Base-by-base conservation (phyloP, 2,113 vertebrate genomes). In the Cebidichthys violaceus region DNA sequence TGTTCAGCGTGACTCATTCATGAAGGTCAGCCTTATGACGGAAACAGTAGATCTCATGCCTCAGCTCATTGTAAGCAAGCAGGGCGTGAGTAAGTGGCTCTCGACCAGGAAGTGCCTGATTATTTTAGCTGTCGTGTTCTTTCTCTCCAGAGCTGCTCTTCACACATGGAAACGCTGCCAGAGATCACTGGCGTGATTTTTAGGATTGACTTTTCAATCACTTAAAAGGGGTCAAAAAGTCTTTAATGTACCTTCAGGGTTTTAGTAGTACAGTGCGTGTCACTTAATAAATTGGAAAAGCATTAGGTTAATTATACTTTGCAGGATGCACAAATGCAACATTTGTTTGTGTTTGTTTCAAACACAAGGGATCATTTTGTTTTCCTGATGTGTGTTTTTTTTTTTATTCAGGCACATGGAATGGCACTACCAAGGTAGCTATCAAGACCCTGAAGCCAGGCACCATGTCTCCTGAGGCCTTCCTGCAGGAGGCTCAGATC, bases 401-500 rank as follows among this genome's bases (percentile, higher is more conserved):
- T 14, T 43, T 87, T 59, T 39, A 13, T 73, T 20, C 82, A 99
- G 98, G 98, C 91, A 99, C 97, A 0, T 99, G 98, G 98, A 99
- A 99, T 66, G 98, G 98, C 91, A 99, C 98, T 9, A 99, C 98
- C 50, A 99, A 99, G 94, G 98, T 99, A 90, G 98, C 98, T 0
- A 99, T 99, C 83, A 99, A 99, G 95, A 99, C 98, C 74, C 95
- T 99, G 81, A 99, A 99, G 82, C 96, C 97, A 14, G 98, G 98
- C 88, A 99, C 98, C 85, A 99, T 99, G 98, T 99, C 98, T 83
- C 98, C 98, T 41, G 98, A 99, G 91, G 98, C 98, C 27, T 99
- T 99, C 93, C 94, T 99, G 81, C 98, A 99, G 86, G 98, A 99
- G 91, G 98, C 98, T 59, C 98, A 99, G 91, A 99, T 99, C 90